Evolutionary conservation across 23 tunicate genomes (phyloP).

Genomic region (Ciona savignyi): DNA sequence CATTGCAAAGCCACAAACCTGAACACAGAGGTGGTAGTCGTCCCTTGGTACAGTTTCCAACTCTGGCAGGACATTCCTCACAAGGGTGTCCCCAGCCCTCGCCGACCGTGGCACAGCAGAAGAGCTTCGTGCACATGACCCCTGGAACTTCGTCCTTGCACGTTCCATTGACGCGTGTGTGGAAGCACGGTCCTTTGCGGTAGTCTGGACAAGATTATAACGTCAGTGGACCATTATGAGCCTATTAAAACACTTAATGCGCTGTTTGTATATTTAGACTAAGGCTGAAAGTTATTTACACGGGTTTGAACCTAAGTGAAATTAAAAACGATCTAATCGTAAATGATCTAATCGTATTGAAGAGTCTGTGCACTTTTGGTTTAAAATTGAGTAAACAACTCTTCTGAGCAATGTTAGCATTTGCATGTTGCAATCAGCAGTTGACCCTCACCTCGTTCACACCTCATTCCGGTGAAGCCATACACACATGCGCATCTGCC

Average conservation of each 20-base stretch:
- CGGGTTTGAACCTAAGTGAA: too few relatives aligned
- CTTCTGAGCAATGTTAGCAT: background rate
- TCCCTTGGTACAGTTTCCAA: slow-evolving; percentile 92
- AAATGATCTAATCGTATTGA: background rate
- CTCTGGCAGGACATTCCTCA: slow-evolving; percentile 98
- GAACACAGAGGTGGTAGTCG: slow-evolving; percentile 83
- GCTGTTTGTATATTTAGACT: too few relatives aligned
- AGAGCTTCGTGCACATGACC: slow-evolving; percentile 76
- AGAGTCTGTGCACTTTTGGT: too few relatives aligned
- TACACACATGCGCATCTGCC: slow-evolving; percentile 88
- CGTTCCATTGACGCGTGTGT: slow-evolving; percentile 70
- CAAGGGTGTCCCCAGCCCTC: slow-evolving; percentile 99
- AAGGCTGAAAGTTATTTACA: too few relatives aligned
- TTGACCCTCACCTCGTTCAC: slow-evolving; percentile 69
- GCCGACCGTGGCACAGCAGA: slow-evolving; percentile 98
- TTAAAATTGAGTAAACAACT: background rate
- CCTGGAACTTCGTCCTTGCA: slow-evolving; percentile 74
- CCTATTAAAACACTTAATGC: too few relatives aligned
- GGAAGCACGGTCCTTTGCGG: slow-evolving; percentile 98
- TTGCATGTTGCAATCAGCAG: background rate
- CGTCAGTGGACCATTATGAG: too few relatives aligned
- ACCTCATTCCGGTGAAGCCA: slow-evolving; percentile 91
- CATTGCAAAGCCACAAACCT: too few relatives aligned
- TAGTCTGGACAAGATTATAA: too few relatives aligned
- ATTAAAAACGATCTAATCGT: too few relatives aligned